Evolutionary conservation across 2,888 invertebrate species (phyloP), one percentile per base, ranked within the genome.

Genomic region (Ormyrus pomaceus): DNA sequence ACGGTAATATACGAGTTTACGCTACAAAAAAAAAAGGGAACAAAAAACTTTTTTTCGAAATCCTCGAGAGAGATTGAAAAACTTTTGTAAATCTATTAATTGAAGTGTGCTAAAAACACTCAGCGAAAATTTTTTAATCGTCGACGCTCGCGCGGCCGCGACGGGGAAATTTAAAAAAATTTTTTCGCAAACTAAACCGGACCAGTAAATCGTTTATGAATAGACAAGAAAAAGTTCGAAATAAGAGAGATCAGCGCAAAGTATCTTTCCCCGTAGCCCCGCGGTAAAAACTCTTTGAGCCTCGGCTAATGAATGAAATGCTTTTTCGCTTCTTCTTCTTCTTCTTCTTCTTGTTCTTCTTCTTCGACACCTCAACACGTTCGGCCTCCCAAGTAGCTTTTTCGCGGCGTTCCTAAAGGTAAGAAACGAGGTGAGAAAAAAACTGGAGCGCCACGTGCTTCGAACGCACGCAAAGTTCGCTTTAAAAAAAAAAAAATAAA

Each of bases 261-360:
- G 46, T 45, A 62, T 53, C 13, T 58, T 58, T 62, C 50, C 34
- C 11, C 61, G 34, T 3, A n/a, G 10, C 59, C 53, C 46, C 50
- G 66, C 58, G 34, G 34, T 34, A 71, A 76, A 80, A 76, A 62
- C 46, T 53, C 56, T 51, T 56, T 13, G 61, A 76, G n/a, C 68
- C 62, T 0, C 34, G 46, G 55, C 74, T 81, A 77, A 81, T 77
- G 77, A 81, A 81, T 77, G 81, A 77, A 81, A 77, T 77, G 77
- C 61, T 70, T 68, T 72, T 62, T 59, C 65, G 45, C 56, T 70
- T 58, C 50, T 74, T 56, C 58, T 6, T 48, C 64, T 56, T n/a
- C 8, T 5, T 11, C n/a, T 11, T 8, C 59, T 6, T 13, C 46
- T 45, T 34, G 11, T 62, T 46, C 61, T 65, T 64, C 66, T 75